Base-by-base conservation (phyloP, 2,797 vertebrate species). In the Helicolenus hilgendorfi region DNA sequence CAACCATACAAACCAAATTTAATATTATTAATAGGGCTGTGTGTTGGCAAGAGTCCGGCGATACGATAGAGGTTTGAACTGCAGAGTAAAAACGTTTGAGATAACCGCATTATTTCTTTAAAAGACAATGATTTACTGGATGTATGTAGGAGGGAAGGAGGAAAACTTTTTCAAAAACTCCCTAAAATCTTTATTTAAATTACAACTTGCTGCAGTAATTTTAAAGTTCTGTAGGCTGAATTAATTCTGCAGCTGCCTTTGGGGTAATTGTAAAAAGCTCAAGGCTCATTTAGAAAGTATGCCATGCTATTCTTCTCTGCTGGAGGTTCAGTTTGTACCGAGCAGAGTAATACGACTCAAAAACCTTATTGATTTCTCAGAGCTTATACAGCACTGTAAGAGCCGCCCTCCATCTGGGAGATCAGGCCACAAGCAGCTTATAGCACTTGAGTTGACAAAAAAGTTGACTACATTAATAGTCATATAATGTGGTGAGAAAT, bases 341-440 rank as follows among this genome's bases (percentile, higher is more conserved):
- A 84, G 62, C 3, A 31, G 18, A 72, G 20, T 45, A 82, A 83
- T 55, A 65, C 15, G 22, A 68, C 67, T 77, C 33, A 75, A 78
- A 90, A 83, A 69, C 35, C n/a, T 36, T 81, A 85, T 84, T 90
- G 86, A 92, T 89, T 92, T 88, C 45, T 53, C 26, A 22, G 71
- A 80, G 67, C 65, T 62, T 75, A 53, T 26, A n/a, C 41, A 72
- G 59, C 64, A 77, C 77, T 78, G 81, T 24, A 33, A 68, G 81
- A 72, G 26, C 24, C 14, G 26, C 38, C 49, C 65, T 87, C 70
- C 72, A 68, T 84, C 79, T 77, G 65, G 14, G 27, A 33, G 79
- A 79, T 83, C 80, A 70, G 79, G 81, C 38, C 18, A 22, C 24
- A 79, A 82, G 70, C 79, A 58, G 53, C 26, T 85, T 14, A 53